Evolutionary conservation across 2,113 vertebrate genomes (phyloP), one percentile per base, ranked within the genome.

Genomic region (Crotalus viridis): DNA sequence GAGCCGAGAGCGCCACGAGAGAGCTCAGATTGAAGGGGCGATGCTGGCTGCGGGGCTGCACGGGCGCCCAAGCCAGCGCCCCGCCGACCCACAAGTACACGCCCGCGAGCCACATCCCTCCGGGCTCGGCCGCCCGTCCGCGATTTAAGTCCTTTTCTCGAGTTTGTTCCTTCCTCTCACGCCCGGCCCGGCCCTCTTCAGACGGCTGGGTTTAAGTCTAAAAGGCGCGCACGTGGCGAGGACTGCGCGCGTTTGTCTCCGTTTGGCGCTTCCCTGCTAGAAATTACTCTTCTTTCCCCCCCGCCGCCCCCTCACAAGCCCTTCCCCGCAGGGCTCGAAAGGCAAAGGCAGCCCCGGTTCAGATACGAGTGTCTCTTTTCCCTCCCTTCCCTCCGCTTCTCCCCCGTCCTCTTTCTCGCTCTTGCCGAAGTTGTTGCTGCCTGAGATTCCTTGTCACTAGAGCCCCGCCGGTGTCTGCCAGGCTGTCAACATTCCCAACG

Each of bases 401-500:
- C 96, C 93, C 95, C 94, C 89, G 69, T 95, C 28, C 26, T 54
- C 51, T 61, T 43, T 39, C 88, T 61, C 39, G 19, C 88, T 85
- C 92, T 9, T 51, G 95, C 97, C 95, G 94, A 96, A 94, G 97
- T 92, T 95, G 96, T 88, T 95, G 97, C 95, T 95, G 97, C 97
- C 85, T 74, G 22, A 46, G 97, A 97, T 97, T 97, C 93, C 97
- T 96, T 97, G 98, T 98, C 98, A 98, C 97, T 95, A 97, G 96
- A 97, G 96, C 94, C 95, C 96, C 97, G 55, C 89, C 85, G 92
- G 96, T 94, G 96, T 96, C 98, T 98, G 98, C 98, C 98, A 98
- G 97, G 95, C 98, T 98, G 98, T 98, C 98, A 97, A 97, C 98
- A 97, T 97, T 97, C 98, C 98, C 98, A 95, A 97, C 98, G 97